Conservation (phyloP, 2,113 vertebrate genomes). For the Antidorcas marsupialis region DNA sequence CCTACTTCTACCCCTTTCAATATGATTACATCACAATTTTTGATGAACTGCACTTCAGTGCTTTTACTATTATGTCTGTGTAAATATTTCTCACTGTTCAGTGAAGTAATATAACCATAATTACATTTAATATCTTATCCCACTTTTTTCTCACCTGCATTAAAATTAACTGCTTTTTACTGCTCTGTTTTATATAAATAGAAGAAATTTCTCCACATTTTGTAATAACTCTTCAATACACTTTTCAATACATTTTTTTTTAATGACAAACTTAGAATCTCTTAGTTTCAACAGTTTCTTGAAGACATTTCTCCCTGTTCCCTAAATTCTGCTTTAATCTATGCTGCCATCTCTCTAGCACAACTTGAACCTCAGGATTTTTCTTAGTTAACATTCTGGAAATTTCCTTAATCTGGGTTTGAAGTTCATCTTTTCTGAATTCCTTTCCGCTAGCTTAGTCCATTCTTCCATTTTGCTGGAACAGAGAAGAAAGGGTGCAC, state of each 20-base stretch:
- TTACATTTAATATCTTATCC: background rate
- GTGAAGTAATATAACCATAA: background rate
- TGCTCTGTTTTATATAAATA: background rate
- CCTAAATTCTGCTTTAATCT: background rate
- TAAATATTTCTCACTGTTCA: constrained; percentile 23
- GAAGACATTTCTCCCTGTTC: background rate
- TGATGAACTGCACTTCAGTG: constrained; percentile 4
- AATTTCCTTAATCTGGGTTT: background rate
- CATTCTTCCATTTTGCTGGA: background rate
- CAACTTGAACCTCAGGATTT: background rate
- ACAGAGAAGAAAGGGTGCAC: background rate
- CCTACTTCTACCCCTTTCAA: background rate
- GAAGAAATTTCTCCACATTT: background rate
- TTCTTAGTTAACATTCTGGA: background rate
- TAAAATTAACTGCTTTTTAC: background rate
- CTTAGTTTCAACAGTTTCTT: background rate
- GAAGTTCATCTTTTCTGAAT: background rate
- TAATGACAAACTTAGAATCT: background rate
- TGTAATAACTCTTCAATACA: background rate
- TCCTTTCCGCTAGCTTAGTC: background rate
- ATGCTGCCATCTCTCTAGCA: too few relatives aligned
- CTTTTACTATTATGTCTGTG: background rate
- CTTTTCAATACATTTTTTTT: background rate
- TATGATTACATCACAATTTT: background rate
- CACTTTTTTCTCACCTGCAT: background rate